phyloP scores from a whole-genome alignment of 2,113 vertebrate species.

The Erythrolamprus reginae region DNA sequence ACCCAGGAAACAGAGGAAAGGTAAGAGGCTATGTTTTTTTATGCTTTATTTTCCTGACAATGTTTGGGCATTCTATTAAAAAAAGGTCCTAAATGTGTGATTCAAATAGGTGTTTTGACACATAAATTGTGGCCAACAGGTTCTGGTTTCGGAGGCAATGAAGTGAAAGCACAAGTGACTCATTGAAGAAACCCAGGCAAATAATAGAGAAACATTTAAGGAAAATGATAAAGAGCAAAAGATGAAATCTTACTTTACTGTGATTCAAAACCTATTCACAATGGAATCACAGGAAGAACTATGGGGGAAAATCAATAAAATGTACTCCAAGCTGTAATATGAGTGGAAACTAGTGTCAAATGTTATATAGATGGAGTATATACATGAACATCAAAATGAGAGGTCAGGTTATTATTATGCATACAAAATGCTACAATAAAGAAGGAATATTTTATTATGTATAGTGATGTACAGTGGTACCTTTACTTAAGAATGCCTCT shows the following conservation, averaged over 20 bases:
- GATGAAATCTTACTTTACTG: neutral
- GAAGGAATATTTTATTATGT: neutral
- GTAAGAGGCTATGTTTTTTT: neutral
- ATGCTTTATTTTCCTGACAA: constrained; percentile 7
- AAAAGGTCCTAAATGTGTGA: neutral
- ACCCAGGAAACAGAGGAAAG: neutral
- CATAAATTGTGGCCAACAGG: neutral
- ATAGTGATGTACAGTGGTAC: too few species aligned
- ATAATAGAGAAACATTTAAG: neutral
- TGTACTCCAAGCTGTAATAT: neutral
- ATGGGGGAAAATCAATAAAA: neutral
- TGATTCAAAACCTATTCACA: neutral
- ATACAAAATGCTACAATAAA: neutral
- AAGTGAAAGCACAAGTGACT: neutral
- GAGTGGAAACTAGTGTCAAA: neutral
- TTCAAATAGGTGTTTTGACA: neutral
- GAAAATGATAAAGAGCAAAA: neutral
- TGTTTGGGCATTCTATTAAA: neutral
- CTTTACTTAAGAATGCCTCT: too few species aligned
- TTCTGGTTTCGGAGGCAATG: neutral
- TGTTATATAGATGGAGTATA: neutral
- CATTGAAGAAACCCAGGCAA: neutral
- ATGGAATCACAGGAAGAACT: neutral
- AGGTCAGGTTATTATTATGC: neutral
- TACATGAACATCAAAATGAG: neutral